A percentile compares a stretch with the other conserved stretches of the same genome.
phyloP scores from a whole-genome alignment of 1,140 invertebrate genomes.

The Dendrolimus kikuchii region DNA sequence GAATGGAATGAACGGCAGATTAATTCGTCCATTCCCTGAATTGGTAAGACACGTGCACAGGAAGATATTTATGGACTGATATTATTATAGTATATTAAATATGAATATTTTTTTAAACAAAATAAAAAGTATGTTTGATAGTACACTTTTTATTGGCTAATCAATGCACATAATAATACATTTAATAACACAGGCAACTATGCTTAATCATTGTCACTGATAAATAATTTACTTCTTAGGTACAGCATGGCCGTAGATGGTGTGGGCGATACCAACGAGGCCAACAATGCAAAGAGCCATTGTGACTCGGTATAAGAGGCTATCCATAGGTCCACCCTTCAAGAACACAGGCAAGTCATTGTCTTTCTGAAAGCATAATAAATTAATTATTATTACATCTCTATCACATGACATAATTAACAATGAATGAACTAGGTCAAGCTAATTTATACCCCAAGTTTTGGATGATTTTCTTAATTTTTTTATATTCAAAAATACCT shows the following conservation, averaged over 20 bases:
- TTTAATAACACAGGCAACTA: constrained; percentile 43
- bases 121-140: too few species aligned
- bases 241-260: constrained; percentile 46
- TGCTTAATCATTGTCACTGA: constrained; percentile 23
- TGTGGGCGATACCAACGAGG: constrained; percentile 37
- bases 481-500: too few species aligned
- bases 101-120: too few species aligned
- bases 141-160: too few species aligned
- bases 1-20: too few species aligned
- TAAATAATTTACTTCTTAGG: constrained; percentile 42
- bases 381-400: constrained; percentile 3
- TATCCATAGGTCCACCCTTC: constrained; percentile 66
- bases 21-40: too few species aligned
- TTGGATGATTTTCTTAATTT: too few species aligned
- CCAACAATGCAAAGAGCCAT: constrained; percentile 41
- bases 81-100: too few species aligned
- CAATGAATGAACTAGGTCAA: too few species aligned
- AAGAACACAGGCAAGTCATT: constrained; percentile 61
- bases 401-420: neutral
- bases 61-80: too few species aligned
- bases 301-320: constrained; percentile 57
- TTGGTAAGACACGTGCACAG: too few species aligned
- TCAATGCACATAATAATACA: neutral
- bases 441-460: too few species aligned
- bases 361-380: constrained; percentile 49